Percentiles rank a stretch among this genome's conserved stretches.
phyloP scores from a whole-genome alignment of 2,113 vertebrate species.

The Pterophyllum scalare region DNA sequence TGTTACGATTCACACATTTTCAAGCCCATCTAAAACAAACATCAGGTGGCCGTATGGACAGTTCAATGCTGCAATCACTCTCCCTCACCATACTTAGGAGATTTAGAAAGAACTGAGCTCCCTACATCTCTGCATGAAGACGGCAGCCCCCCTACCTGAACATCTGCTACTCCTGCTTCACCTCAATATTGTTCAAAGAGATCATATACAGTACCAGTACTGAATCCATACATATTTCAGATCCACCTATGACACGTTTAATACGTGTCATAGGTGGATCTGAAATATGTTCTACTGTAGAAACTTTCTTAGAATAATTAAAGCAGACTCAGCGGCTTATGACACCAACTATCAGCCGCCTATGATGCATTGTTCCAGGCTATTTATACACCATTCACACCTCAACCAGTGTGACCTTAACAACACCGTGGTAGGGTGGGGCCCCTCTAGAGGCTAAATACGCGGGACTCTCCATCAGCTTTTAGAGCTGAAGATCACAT shows the following conservation, averaged over 20 bases:
- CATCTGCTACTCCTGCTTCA: not conserved
- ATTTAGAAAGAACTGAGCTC: not conserved
- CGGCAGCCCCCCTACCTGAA: not conserved
- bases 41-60: not conserved
- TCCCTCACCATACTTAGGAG: not conserved
- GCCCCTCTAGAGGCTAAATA: not conserved
- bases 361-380: too few relatives aligned
- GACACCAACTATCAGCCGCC: not conserved
- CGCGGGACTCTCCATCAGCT: not conserved
- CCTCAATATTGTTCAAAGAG: not conserved
- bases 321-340: not conserved
- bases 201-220: too few relatives aligned
- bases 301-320: not conserved
- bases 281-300: not conserved
- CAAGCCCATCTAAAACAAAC: not conserved
- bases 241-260: too few relatives aligned
- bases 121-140: not conserved
- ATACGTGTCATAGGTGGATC: not conserved
- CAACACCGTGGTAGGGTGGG: not conserved
- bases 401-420: not conserved
- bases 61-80: not conserved
- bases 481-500: not conserved
- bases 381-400: not conserved
- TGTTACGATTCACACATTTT: conserved; percentile 4
- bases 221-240: too few relatives aligned